Evolutionary conservation across 2,113 vertebrate genomes (phyloP).

Genomic region (Speoplatyrhinus poulsoni): DNA sequence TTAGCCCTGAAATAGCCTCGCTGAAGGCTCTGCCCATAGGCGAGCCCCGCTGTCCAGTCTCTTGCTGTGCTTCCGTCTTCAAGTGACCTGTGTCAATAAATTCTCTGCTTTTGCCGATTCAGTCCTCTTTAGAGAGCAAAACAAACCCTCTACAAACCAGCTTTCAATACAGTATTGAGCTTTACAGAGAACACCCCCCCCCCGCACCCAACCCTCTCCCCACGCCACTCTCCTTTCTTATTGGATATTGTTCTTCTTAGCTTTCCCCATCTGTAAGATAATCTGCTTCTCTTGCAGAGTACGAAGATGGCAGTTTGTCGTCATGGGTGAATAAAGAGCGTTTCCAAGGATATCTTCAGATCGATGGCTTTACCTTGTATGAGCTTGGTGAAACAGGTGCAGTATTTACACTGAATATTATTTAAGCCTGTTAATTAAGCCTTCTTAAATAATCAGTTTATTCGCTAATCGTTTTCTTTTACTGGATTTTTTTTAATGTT

Average conservation of each 20-base stretch:
- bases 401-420: slow-evolving; percentile 6
- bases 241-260: neutral
- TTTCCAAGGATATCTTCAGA: slow-evolving; percentile 89
- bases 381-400: slow-evolving; percentile 96
- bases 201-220: too few species aligned
- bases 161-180: slow-evolving; percentile 29
- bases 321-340: slow-evolving; percentile 94
- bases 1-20: slow-evolving; percentile 22
- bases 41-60: slow-evolving; percentile 24
- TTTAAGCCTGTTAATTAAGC: neutral
- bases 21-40: slow-evolving; percentile 15
- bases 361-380: slow-evolving; percentile 94
- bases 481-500: neutral
- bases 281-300: slow-evolving; percentile 78
- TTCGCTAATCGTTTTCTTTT: neutral
- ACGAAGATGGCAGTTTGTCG: slow-evolving; percentile 90
- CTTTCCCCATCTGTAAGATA: slow-evolving; percentile 25
- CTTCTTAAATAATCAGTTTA: neutral
- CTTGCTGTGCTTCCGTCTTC: slow-evolving; percentile 33
- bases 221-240: neutral
- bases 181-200: neutral
- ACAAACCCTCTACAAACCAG: slow-evolving; percentile 28
- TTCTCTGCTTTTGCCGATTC: slow-evolving; percentile 13
- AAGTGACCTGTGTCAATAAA: slow-evolving; percentile 21
- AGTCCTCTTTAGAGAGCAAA: slow-evolving; percentile 4